phyloP scores from a whole-genome alignment of 2,797 vertebrate species.

The Tragelaphus oryx region DNA sequence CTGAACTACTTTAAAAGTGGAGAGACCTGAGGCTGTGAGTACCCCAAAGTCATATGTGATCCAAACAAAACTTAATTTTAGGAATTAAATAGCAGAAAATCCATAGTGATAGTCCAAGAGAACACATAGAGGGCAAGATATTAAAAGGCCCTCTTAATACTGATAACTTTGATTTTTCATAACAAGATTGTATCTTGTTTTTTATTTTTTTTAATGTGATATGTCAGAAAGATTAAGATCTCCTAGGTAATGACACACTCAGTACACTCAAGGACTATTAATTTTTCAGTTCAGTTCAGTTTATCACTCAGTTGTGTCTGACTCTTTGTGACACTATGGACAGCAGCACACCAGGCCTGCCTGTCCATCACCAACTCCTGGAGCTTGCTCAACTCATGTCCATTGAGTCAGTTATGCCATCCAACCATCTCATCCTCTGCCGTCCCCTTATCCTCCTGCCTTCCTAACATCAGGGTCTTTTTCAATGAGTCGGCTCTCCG shows the following conservation, averaged over 20 bases:
- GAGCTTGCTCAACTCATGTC: not conserved
- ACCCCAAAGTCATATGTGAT: not conserved
- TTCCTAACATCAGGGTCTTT: not conserved
- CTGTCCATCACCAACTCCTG: not conserved
- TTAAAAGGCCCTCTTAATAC: not conserved
- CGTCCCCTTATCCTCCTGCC: not conserved
- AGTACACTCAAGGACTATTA: not conserved
- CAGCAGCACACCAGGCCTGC: not conserved
- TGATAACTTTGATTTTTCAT: not conserved
- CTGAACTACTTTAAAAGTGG: not conserved
- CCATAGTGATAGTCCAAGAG: not conserved
- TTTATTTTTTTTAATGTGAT: not conserved
- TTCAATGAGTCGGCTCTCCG: rapidly evolving
- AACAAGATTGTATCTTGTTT: not conserved
- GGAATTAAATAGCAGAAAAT: not conserved
- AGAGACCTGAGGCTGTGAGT: not conserved
- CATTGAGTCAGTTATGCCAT: not conserved
- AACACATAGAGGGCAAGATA: not conserved
- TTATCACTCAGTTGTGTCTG: not conserved
- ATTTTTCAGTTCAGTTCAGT: not conserved
- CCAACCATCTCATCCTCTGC: not conserved
- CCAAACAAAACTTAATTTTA: not conserved
- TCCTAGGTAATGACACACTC: not conserved
- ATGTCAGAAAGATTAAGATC: not conserved
- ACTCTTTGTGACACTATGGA: not conserved